Base-by-base conservation (phyloP, 2,113 vertebrate genomes). In the Ophiodon elongatus region DNA sequence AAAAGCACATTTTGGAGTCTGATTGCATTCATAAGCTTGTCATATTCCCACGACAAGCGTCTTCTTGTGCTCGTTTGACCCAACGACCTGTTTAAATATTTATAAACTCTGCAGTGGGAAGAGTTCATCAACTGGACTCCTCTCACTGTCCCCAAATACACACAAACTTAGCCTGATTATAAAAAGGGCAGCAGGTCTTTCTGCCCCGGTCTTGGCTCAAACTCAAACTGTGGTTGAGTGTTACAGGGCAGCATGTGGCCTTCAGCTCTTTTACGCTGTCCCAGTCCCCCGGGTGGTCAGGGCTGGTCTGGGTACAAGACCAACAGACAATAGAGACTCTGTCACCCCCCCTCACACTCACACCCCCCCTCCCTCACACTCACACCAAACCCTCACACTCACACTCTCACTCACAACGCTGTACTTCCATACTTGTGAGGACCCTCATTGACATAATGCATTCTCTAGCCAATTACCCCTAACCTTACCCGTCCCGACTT, bases 301-400 rank as follows among this genome's bases (percentile, higher is more conserved):
- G 41, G 10, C 63, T 69, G 72, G 59, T 72, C 64, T 73, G 65
- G 33, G 67, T 52, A 47, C 71, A 72, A 59, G 67, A 68, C 62
- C 66, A 69, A 52, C 76, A 86, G 73, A 95, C 91, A 93, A 94
- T 88, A 78, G 88, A 72, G 74, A 84, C 83, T 86, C 72, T 73
- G 81, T 66, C 23, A 9, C 15, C 21, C 33, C 19, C 43, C 2
- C 33, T 23, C 7, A 45, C 52, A 23, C 60, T 73, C 29, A 64
- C 37, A 39, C 11, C 14, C 21, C 33, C 19, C 37, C 4, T 41
- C 67, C n/a, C n/a, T n/a, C n/a, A n/a, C n/a, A n/a, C n/a, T n/a
- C n/a, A n/a, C n/a, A n/a, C n/a, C n/a, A n/a, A n/a, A n/a, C n/a
- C n/a, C n/a, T n/a, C n/a, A 76, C 33, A 27, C 8, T 39, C 52